Conservation (phyloP, 2,888 invertebrate genomes). For the Ichneumoninae sp. region DNA sequence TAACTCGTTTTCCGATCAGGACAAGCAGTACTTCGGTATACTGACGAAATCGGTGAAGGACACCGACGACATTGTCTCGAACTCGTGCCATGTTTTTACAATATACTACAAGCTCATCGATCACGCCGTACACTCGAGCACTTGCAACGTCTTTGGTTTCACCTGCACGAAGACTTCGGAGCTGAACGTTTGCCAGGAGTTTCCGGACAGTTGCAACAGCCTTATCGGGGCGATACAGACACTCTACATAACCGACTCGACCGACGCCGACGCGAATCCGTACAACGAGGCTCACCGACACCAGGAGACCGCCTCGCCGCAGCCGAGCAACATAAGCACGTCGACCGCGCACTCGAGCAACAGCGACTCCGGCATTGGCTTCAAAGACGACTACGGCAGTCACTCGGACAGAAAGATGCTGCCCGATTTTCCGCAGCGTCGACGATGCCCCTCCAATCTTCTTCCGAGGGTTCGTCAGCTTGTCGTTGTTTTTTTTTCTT, state of each 20-base stretch:
- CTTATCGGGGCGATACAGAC: slow-evolving; percentile 87
- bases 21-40: slow-evolving; percentile 96
- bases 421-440: slow-evolving; percentile 89
- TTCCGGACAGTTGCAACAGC: slow-evolving; percentile 92
- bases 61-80: slow-evolving; percentile 88
- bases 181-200: slow-evolving; percentile 93
- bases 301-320: slow-evolving; percentile 87
- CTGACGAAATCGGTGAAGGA: slow-evolving; percentile 91
- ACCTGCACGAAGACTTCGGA: slow-evolving; percentile 93
- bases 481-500: not conserved
- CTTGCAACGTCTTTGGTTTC: slow-evolving; percentile 93
- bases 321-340: slow-evolving; percentile 93
- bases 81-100: slow-evolving; percentile 98
- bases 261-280: slow-evolving; percentile 75
- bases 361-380: slow-evolving; percentile 98
- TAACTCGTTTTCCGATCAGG: slow-evolving; percentile 95
- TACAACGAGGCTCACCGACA: slow-evolving; percentile 66
- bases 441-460: slow-evolving; percentile 69
- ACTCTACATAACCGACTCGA: slow-evolving; percentile 84
- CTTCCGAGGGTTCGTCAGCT: slow-evolving; percentile 51
- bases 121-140: slow-evolving; percentile 92
- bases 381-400: slow-evolving; percentile 94
- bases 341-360: slow-evolving; percentile 94
- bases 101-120: slow-evolving; percentile 94
- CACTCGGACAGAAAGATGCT: slow-evolving; percentile 92